Percentiles rank a stretch among this genome's conserved stretches.
Conservation (phyloP, 2,888 invertebrate species). For the Herminia tarsipennalis region DNA sequence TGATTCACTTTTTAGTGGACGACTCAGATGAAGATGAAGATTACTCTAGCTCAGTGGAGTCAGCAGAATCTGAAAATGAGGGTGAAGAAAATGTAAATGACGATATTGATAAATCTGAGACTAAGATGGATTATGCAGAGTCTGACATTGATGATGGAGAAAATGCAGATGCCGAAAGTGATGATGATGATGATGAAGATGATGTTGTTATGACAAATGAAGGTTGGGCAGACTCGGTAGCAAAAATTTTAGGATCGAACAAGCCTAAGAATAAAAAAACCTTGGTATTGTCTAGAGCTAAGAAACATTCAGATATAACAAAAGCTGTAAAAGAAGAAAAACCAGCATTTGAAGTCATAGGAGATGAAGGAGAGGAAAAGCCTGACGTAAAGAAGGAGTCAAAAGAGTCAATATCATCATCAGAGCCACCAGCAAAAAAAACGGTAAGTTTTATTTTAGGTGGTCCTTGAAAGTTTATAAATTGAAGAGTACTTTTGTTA, state of each 20-base stretch:
- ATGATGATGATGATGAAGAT: constrained; percentile 38
- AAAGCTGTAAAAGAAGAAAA: constrained; percentile 75
- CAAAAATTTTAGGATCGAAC: constrained; percentile 90
- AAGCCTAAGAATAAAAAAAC: constrained; percentile 91
- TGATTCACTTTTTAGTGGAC: constrained; percentile 38
- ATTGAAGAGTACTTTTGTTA: no score
- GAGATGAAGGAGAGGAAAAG: constrained; percentile 80
- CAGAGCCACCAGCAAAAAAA: constrained; percentile 69
- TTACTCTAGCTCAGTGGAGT: constrained; percentile 59
- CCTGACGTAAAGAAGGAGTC: constrained; percentile 65
- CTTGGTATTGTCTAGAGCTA: constrained; percentile 92
- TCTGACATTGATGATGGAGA: constrained; percentile 47
- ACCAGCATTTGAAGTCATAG: constrained; percentile 89
- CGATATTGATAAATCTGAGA: constrained; percentile 21
- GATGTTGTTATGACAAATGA: constrained; percentile 82
- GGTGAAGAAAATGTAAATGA: constrained; percentile 38
- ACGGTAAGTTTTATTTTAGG: constrained; percentile 72
- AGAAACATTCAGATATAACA: constrained; percentile 87
- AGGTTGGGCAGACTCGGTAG: constrained; percentile 94
- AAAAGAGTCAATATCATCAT: constrained; percentile 28
- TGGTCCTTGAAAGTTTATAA: no score
- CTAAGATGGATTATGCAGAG: constrained; percentile 40
- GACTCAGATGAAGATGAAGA: constrained; percentile 60
- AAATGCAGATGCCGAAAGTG: constrained; percentile 40
- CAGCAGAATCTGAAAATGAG: constrained; percentile 59